Conservation (phyloP, 2,888 invertebrate species). For the Charanyca ferruginea region DNA sequence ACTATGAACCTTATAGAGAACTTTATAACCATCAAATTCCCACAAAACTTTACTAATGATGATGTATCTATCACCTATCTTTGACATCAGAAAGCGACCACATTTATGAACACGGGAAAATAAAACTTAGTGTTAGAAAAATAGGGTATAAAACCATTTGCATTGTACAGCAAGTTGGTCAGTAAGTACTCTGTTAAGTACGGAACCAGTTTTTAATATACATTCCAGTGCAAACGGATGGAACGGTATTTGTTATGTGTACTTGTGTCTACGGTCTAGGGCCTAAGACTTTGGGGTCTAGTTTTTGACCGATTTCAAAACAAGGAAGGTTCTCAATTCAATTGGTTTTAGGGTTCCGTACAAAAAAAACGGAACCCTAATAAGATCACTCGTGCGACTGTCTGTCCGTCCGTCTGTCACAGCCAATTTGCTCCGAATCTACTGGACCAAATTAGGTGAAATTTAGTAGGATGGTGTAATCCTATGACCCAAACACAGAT, state of each 20-base stretch:
- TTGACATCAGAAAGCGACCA: conserved; percentile 52
- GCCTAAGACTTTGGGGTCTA: conserved; percentile 34
- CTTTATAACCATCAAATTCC: conserved; percentile 26
- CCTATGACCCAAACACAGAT: too few relatives aligned
- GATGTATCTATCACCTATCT: conserved; percentile 60
- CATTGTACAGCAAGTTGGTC: conserved; percentile 61
- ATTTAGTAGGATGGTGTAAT: too few relatives aligned
- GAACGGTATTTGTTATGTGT: conserved; percentile 71
- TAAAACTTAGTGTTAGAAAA: not conserved
- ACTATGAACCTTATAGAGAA: conserved; percentile 28
- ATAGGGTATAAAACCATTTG: conserved; percentile 46
- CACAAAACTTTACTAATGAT: conserved; percentile 53
- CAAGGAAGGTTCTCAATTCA: conserved; percentile 31
- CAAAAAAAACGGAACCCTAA: too few relatives aligned
- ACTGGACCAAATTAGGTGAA: too few relatives aligned
- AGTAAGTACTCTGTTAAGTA: conserved; percentile 76
- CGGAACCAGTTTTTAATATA: conserved; percentile 79
- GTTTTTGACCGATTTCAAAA: too few relatives aligned
- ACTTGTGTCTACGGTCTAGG: conserved; percentile 50
- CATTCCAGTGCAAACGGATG: conserved; percentile 75
- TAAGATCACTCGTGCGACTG: too few relatives aligned
- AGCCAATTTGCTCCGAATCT: too few relatives aligned
- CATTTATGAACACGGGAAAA: not conserved
- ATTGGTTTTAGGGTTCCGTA: too few relatives aligned
- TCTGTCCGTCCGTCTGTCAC: too few relatives aligned